phyloP scores from a whole-genome alignment of 2,113 vertebrate species.

The Chionis minor region DNA sequence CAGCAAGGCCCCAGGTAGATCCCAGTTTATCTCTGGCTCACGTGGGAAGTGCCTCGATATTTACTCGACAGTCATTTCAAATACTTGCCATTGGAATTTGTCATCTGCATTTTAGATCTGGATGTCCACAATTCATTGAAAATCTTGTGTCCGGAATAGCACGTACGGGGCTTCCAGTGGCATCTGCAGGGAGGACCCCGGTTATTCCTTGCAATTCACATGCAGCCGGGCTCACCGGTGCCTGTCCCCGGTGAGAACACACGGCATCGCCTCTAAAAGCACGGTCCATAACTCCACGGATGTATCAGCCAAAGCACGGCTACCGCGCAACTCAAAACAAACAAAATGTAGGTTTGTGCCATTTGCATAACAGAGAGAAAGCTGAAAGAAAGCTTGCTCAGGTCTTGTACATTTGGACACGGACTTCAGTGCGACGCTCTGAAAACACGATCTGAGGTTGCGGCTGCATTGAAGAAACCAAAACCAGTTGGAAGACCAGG shows the following conservation, averaged over 20 bases:
- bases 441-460: fast-evolving
- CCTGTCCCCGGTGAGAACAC: fast-evolving
- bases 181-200: fast-evolving
- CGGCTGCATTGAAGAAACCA: fast-evolving
- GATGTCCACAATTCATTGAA: fast-evolving
- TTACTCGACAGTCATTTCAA: neutral
- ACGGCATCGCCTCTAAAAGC: neutral
- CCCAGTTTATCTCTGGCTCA: neutral
- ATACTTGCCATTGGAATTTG: neutral
- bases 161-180: fast-evolving
- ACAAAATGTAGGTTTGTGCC: neutral
- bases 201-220: fast-evolving
- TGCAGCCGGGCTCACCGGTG: neutral
- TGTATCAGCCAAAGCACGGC: neutral
- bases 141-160: fast-evolving
- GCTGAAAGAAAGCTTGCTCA: neutral
- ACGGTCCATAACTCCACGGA: fast-evolving
- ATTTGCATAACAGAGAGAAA: neutral
- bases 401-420: fast-evolving
- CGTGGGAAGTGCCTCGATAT: fast-evolving
- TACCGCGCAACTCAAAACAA: fast-evolving
- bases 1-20: too few species aligned
- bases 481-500: neutral
- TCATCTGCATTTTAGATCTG: neutral
- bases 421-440: fast-evolving